Conservation (phyloP, 2,797 vertebrate species). For the Psittacula derbiana region DNA sequence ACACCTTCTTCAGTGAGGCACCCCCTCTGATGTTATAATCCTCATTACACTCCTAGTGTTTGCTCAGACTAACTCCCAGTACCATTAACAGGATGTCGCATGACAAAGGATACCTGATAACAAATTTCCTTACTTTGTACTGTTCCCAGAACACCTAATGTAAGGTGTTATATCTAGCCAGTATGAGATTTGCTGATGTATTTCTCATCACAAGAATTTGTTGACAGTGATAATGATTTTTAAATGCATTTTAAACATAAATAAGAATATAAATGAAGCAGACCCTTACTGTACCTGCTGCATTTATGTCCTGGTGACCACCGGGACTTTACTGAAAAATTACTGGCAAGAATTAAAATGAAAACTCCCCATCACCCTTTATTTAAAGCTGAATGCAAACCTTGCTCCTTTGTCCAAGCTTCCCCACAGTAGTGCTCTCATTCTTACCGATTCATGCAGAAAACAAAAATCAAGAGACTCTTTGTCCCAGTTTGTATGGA, state of each 20-base stretch:
- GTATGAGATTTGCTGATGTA: background rate
- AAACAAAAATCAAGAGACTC: constrained; percentile 49
- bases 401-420: background rate
- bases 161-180: background rate
- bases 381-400: constrained; percentile 8
- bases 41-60: background rate
- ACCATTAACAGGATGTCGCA: background rate
- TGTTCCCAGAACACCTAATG: background rate
- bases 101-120: background rate
- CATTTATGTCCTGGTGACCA: background rate
- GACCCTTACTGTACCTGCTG: background rate
- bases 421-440: background rate
- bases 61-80: background rate
- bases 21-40: background rate
- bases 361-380: background rate
- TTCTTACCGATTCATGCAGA: constrained; percentile 56
- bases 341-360: background rate
- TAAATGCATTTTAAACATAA: background rate
- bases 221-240: background rate
- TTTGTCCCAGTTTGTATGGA: background rate
- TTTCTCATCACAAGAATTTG: background rate
- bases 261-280: background rate
- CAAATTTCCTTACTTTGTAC: background rate
- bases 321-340: background rate
- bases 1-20: background rate